These are phyloP conservation scores for Rhagologus leucostigma DNA, from an alignment of 2,113 vertebrate genomes.

Conservation along the genomic window DNA sequence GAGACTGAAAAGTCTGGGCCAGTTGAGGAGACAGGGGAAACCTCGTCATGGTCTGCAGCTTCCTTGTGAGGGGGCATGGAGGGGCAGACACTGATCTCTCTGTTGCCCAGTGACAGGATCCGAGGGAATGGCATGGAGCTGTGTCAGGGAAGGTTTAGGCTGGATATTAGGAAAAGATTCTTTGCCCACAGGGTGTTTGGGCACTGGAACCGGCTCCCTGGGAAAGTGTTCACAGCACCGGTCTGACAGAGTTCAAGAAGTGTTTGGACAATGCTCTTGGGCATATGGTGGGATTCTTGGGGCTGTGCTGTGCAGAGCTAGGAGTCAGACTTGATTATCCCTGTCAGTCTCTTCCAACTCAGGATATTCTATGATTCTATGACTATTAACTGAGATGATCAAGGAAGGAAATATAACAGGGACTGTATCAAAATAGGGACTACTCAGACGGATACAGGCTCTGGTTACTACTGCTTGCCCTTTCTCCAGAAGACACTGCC, in stretches of 20 bases:
- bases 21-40: background rate
- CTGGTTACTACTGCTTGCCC: background rate
- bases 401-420: background rate
- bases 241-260: background rate
- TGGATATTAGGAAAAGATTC: background rate
- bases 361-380: background rate
- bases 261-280: background rate
- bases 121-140: background rate
- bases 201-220: background rate
- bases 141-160: background rate
- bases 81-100: background rate
- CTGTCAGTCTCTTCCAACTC: background rate
- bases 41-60: background rate
- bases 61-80: background rate
- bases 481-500: background rate
- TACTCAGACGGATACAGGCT: background rate
- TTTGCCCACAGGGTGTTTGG: rapidly evolving
- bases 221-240: background rate
- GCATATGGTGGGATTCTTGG: too few relatives aligned
- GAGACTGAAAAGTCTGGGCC: background rate
- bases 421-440: background rate
- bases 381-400: background rate
- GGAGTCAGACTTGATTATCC: background rate
- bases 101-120: background rate
- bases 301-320: background rate